Conservation (phyloP, 2,113 vertebrate species). For the Chlamydotis undulata region DNA sequence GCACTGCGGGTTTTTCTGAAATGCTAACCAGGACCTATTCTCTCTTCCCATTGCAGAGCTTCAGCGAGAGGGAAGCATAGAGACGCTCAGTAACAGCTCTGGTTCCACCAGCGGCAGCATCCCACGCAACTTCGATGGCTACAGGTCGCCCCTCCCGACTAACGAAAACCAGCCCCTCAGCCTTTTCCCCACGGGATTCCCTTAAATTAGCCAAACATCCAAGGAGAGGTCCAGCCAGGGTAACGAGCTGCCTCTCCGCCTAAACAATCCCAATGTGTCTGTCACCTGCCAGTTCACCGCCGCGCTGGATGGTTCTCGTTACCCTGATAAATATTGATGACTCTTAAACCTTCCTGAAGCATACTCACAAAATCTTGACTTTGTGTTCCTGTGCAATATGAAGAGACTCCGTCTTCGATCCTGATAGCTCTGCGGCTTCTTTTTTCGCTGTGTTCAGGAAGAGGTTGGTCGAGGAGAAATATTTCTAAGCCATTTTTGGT, state of each 20-base stretch:
- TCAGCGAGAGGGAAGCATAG: conserved; percentile 98
- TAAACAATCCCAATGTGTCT: neutral
- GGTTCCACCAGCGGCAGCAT: conserved; percentile 98
- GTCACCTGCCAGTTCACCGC: neutral
- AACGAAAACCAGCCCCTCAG: conserved; percentile 97
- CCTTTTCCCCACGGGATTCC: conserved; percentile 92
- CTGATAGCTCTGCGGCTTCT: conserved; percentile 2
- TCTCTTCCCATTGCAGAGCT: conserved; percentile 86
- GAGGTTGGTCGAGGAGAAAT: conserved; percentile 21
- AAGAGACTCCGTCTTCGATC: conserved; percentile 47
- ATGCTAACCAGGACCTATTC: conserved; percentile 59
- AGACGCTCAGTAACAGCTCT: conserved; percentile 98
- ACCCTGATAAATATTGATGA: neutral
- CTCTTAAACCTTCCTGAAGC: conserved; percentile 50
- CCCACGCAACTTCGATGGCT: conserved; percentile 95
- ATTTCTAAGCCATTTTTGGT: neutral
- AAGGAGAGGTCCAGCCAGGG: neutral
- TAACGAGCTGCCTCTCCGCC: neutral
- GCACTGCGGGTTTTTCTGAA: neutral
- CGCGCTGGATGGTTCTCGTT: neutral
- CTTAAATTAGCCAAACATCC: conserved; percentile 50
- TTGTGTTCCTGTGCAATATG: conserved; percentile 42
- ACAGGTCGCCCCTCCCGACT: conserved; percentile 92
- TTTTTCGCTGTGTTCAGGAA: conserved; percentile 39
- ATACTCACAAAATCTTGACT: conserved; percentile 2